Evolutionary conservation across 2,888 invertebrate species (phyloP).

Genomic region (Sisyra nigra): DNA sequence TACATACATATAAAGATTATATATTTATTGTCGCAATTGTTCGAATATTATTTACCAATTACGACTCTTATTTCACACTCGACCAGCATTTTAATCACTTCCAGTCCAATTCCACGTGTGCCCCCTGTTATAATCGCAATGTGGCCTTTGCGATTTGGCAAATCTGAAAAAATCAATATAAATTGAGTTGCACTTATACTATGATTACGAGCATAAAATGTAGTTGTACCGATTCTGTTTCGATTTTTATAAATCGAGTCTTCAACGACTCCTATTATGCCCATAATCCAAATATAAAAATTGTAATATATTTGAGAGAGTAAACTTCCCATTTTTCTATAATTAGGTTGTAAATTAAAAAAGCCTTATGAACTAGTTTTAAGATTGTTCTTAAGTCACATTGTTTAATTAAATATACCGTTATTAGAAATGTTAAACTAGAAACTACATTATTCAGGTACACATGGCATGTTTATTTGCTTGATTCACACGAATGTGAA

Average conservation of each 20-base stretch:
- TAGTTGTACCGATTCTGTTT: slow-evolving; percentile 34
- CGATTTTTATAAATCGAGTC: slow-evolving; percentile 37
- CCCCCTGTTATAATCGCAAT: slow-evolving; percentile 77
- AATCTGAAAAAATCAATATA: slow-evolving; percentile 29
- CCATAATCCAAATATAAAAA: slow-evolving; percentile 33
- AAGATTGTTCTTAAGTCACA: no score
- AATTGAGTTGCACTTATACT: slow-evolving; percentile 2
- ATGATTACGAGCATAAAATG: no score
- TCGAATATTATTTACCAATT: slow-evolving; percentile 36
- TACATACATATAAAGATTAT: slow-evolving; percentile 24
- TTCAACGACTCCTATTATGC: slow-evolving; percentile 38
- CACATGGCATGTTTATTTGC: no score
- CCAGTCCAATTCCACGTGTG: slow-evolving; percentile 66
- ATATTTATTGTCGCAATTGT: slow-evolving; percentile 5
- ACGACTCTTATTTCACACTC: slow-evolving; percentile 62
- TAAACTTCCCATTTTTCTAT: no score
- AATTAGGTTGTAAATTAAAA: no score
- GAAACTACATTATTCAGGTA: no score
- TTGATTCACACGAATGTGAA: no score
- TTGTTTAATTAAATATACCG: no score
- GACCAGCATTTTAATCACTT: slow-evolving; percentile 58
- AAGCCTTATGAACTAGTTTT: no score
- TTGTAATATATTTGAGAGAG: background rate
- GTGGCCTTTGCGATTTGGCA: slow-evolving; percentile 45
- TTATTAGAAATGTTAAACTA: no score